Base-by-base conservation (phyloP, 2,113 vertebrate species). In the Romanogobio albipinnatus region DNA sequence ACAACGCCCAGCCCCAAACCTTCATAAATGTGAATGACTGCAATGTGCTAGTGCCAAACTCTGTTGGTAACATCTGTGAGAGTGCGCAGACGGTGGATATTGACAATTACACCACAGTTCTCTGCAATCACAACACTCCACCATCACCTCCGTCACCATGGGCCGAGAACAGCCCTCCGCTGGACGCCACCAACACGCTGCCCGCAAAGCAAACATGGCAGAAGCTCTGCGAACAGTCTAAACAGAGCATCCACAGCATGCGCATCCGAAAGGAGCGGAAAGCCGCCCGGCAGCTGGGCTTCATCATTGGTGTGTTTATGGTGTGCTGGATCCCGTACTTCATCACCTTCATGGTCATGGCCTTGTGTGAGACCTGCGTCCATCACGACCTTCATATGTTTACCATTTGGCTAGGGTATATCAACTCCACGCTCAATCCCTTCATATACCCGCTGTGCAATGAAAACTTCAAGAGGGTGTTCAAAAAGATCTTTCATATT, bases 301-400 rank as follows among this genome's bases (percentile, higher is more conserved):
- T 95, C 5, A 99, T 99, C 89, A 98, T 99, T 75, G 95, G 94
- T 0, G 96, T 93, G 61, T 99, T 99, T 87, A 94, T 99, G 88
- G 62, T 97, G 79, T 99, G 98, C 87, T 99, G 98, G 98, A 97
- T 97, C 76, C 98, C 98, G 0, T 99, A 99, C 90, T 99, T 98
- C 68, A 95, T 99, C 43, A 91, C 93, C 15, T 99, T 98, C 86
- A 97, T 97, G 96, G 96, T 99, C 77, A 94, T 95, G 87, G 97
- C 97, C 0, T 96, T 97, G 91, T 97, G 96, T 51, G 89, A 89
- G 82, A 90, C 87, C 39, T 96, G 94, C 2, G 90, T 95, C 3
- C 94, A 92, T 29, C 94, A 96, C 49, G 85, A 91, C 0, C 90
- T 97, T 15, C 96, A 97, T 87, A 99, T 95, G 96, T 94, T 96